Percentiles rank a stretch among this genome's conserved stretches.
phyloP scores from a whole-genome alignment of 2,888 invertebrate genomes.

The Ernsta delagoae region DNA sequence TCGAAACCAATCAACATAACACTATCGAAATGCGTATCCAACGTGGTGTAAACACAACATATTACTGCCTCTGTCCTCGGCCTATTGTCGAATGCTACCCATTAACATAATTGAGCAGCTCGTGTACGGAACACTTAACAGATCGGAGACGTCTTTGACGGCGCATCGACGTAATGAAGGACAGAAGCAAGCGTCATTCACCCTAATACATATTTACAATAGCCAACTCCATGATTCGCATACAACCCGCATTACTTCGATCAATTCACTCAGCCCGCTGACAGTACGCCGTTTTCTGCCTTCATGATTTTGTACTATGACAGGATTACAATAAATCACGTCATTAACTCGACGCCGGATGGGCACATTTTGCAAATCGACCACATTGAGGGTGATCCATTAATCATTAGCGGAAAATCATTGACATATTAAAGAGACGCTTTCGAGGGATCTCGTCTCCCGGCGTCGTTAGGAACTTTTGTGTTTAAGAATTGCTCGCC shows the following conservation, averaged over 20 bases:
- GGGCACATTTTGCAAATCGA: conserved; percentile 42
- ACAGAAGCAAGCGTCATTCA: conserved; percentile 57
- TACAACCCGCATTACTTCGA: conserved; percentile 33
- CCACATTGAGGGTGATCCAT: conserved; percentile 31
- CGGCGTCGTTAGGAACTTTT: conserved; percentile 23
- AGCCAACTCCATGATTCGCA: conserved; percentile 27
- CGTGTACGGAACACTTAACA: conserved; percentile 74
- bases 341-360: conserved; percentile 32
- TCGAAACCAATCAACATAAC: conserved; percentile 23
- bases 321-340: conserved; percentile 32
- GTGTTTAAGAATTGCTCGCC: conserved; percentile 22
- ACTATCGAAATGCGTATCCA: conserved; percentile 17
- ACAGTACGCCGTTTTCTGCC: conserved; percentile 49
- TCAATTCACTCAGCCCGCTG: conserved; percentile 35
- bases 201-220: conserved; percentile 42
- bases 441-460: conserved; percentile 1
- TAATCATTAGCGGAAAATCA: conserved; percentile 34
- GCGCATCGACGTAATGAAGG: conserved; percentile 72
- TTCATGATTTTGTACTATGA: conserved; percentile 51
- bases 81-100: conserved; percentile 66
- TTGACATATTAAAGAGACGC: conserved; percentile 33
- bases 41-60: conserved; percentile 18
- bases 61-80: conserved; percentile 23
- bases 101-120: conserved; percentile 81
- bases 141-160: conserved; percentile 73